Evolutionary conservation across 2,888 invertebrate genomes (phyloP).

Genomic region (Zaprionus bogoriensis): DNA sequence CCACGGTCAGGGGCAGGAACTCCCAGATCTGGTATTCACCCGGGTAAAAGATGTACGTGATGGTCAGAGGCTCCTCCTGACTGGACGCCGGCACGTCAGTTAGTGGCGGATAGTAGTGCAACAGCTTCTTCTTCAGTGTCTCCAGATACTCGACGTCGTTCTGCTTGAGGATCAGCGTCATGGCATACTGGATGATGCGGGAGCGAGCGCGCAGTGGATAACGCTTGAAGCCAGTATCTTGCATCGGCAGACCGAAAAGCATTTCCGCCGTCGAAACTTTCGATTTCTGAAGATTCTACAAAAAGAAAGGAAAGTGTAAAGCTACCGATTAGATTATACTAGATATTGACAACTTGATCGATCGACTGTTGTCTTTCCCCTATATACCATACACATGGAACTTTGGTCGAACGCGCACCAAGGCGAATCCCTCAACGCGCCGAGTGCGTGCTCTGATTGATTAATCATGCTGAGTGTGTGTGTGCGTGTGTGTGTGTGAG

Average conservation of each 20-base stretch:
- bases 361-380: neutral
- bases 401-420: neutral
- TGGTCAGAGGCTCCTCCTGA: slow-evolving; percentile 71
- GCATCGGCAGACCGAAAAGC: slow-evolving; percentile 95
- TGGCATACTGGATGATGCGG: slow-evolving; percentile 93
- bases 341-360: slow-evolving; percentile 6
- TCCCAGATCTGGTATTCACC: slow-evolving; percentile 93
- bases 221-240: slow-evolving; percentile 94
- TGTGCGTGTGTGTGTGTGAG: too few species aligned
- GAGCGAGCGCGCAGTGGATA: slow-evolving; percentile 93
- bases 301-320: slow-evolving; percentile 6
- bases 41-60: slow-evolving; percentile 91
- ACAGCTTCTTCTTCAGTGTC: slow-evolving; percentile 88
- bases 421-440: neutral
- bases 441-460: neutral
- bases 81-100: slow-evolving; percentile 6
- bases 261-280: slow-evolving; percentile 94
- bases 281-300: slow-evolving; percentile 90
- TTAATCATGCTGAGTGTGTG: neutral
- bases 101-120: slow-evolving; percentile 88
- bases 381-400: too few species aligned
- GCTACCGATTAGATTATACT: slow-evolving; percentile 8
- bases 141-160: slow-evolving; percentile 91
- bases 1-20: slow-evolving; percentile 91
- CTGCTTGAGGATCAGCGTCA: slow-evolving; percentile 92